Evolutionary conservation across 2,113 vertebrate genomes (phyloP).

Genomic region (Candoia aspera): DNA sequence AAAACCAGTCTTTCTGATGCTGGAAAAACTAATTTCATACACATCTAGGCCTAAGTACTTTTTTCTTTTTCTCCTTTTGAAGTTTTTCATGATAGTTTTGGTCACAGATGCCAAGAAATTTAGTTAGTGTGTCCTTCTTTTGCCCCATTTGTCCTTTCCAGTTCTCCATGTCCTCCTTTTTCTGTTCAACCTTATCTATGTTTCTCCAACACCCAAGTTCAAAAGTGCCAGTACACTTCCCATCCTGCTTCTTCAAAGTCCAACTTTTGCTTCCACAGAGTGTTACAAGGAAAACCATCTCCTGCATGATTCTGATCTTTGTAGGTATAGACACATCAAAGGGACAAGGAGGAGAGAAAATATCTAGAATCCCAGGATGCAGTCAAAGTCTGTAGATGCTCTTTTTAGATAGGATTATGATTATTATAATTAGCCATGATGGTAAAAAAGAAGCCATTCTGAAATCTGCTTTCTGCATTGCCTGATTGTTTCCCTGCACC

Average conservation of each 20-base stretch:
- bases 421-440: background rate
- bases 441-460: background rate
- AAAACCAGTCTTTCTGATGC: background rate
- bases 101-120: background rate
- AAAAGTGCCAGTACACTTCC: background rate
- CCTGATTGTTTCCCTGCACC: background rate
- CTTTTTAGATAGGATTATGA: background rate
- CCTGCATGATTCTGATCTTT: background rate
- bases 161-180: background rate
- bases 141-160: background rate
- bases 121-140: background rate
- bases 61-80: background rate
- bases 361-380: background rate
- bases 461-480: conserved; percentile 1
- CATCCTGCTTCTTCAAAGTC: background rate
- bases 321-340: background rate
- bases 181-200: background rate
- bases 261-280: background rate
- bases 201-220: background rate
- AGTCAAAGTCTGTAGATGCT: background rate
- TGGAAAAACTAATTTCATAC: background rate
- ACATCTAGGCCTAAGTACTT: background rate
- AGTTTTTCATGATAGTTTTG: background rate
- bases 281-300: background rate
- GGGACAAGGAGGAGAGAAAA: background rate